Percentiles rank a stretch among this genome's conserved stretches.
These are phyloP conservation scores for Symphodus melops DNA, from an alignment of 2,113 vertebrate species.

Conservation along the genomic window DNA sequence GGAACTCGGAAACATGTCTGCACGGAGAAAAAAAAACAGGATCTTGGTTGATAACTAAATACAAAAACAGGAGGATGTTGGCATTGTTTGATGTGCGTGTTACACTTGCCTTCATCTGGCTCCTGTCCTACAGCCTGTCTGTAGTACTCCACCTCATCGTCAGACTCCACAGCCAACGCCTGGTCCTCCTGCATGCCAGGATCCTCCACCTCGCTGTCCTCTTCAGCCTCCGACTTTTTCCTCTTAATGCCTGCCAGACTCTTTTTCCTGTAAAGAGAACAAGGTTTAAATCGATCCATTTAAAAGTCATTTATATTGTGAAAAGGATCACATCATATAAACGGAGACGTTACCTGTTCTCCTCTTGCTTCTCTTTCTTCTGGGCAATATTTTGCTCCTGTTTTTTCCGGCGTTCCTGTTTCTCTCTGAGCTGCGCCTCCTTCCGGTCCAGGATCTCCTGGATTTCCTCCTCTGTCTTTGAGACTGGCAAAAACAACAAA, in stretches of 20 bases:
- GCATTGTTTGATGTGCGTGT: neutral
- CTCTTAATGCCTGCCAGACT: conserved; percentile 89
- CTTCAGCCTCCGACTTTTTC: conserved; percentile 49
- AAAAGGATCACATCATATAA: neutral
- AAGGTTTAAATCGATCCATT: accelerated
- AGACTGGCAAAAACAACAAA: conserved; percentile 73
- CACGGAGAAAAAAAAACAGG: neutral
- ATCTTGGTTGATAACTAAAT: neutral
- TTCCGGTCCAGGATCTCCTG: conserved; percentile 84
- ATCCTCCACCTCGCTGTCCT: conserved; percentile 89
- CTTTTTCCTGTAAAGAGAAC: conserved; percentile 79
- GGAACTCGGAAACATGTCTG: conserved; percentile 83
- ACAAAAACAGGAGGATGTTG: neutral
- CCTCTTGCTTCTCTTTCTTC: conserved; percentile 82
- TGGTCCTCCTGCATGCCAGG: conserved; percentile 80
- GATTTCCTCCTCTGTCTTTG: conserved; percentile 88
- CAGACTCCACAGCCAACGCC: conserved; percentile 74
- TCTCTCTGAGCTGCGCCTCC: conserved; percentile 83
- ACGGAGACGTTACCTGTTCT: conserved; percentile 80
- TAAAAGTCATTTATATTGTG: accelerated
- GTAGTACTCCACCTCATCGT: conserved; percentile 91
- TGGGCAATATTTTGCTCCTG: conserved; percentile 86
- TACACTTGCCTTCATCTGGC: conserved; percentile 88
- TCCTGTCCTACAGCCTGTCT: conserved; percentile 91
- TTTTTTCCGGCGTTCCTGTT: conserved; percentile 77